Evolutionary conservation across 1,140 invertebrate genomes (phyloP).

Genomic region (Holcopasites calliopsidis): DNA sequence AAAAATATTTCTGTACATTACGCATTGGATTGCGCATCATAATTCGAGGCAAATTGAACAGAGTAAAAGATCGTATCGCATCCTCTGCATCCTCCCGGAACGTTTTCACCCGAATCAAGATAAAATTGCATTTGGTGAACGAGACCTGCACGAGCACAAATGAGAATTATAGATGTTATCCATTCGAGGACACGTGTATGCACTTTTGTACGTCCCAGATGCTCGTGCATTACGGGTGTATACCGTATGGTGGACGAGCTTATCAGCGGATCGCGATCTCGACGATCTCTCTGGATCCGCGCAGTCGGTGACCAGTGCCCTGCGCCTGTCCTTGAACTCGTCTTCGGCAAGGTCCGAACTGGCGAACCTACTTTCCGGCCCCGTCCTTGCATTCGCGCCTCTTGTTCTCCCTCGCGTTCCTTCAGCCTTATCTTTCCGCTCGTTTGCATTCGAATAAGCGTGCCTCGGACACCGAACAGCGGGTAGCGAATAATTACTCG

Average conservation of each 20-base stretch:
- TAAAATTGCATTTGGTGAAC: neutral
- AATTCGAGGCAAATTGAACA: too few species aligned
- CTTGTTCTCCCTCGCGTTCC: slow-evolving; percentile 18
- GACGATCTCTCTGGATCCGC: slow-evolving; percentile 41
- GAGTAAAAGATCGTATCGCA: too few species aligned
- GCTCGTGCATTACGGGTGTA: neutral
- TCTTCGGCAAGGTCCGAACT: slow-evolving; percentile 51
- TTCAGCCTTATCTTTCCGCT: slow-evolving; percentile 29
- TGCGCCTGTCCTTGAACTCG: slow-evolving; percentile 63
- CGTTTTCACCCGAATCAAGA: neutral
- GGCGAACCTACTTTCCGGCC: slow-evolving; percentile 48
- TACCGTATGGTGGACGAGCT: slow-evolving; percentile 27
- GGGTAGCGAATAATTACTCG: slow-evolving; percentile 17
- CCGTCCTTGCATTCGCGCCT: slow-evolving; percentile 10
- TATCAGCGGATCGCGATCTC: slow-evolving; percentile 42
- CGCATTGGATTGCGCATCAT: too few species aligned
- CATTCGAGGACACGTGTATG: slow-evolving; percentile 20
- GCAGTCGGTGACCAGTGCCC: slow-evolving; percentile 12
- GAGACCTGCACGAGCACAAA: neutral
- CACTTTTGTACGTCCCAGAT: slow-evolving; percentile 6
- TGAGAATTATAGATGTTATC: slow-evolving; percentile 5
- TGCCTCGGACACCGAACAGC: slow-evolving; percentile 1
- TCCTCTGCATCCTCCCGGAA: too few species aligned
- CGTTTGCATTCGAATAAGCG: slow-evolving; percentile 42
- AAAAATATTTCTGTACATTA: too few species aligned